Evolutionary conservation across 1,140 invertebrate species (phyloP).

Genomic region (Harpegnathos saltator): DNA sequence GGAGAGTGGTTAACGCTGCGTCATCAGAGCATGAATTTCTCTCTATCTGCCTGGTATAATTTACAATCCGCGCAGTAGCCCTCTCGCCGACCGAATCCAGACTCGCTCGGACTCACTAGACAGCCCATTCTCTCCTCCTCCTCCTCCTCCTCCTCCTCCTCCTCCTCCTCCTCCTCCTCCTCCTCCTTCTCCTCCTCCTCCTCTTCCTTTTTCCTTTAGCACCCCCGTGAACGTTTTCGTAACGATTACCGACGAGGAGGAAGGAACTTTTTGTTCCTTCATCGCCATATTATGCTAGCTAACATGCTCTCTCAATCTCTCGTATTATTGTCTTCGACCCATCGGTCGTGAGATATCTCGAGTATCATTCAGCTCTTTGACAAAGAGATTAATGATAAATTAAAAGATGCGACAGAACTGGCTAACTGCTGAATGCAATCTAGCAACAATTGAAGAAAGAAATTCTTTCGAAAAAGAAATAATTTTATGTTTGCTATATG

Average conservation of each 20-base stretch:
- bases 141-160: background rate
- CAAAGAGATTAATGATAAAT: background rate
- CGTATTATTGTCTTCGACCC: background rate
- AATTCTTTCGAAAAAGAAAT: background rate
- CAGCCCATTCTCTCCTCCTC: conserved; percentile 13
- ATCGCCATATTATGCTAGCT: background rate
- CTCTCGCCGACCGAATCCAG: conserved; percentile 59
- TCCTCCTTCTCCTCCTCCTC: background rate
- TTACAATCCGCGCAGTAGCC: conserved; percentile 78
- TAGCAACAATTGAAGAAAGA: background rate
- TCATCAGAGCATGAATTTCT: conserved; percentile 86
- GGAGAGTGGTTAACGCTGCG: conserved; percentile 83
- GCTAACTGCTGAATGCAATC: background rate
- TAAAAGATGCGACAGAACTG: background rate
- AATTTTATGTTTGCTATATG: no score
- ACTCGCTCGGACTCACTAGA: conserved; percentile 25
- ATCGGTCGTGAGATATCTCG: background rate
- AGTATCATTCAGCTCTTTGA: background rate
- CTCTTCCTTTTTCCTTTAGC: background rate
- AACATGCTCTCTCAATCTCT: background rate
- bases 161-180: background rate
- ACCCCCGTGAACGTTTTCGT: background rate
- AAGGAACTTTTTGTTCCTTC: conserved; percentile 41
- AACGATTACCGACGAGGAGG: conserved; percentile 17
- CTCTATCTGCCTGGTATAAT: conserved; percentile 84